These are phyloP conservation scores for Endotricha flammealis DNA, from an alignment of 2,888 invertebrate genomes.

Conservation along the genomic window DNA sequence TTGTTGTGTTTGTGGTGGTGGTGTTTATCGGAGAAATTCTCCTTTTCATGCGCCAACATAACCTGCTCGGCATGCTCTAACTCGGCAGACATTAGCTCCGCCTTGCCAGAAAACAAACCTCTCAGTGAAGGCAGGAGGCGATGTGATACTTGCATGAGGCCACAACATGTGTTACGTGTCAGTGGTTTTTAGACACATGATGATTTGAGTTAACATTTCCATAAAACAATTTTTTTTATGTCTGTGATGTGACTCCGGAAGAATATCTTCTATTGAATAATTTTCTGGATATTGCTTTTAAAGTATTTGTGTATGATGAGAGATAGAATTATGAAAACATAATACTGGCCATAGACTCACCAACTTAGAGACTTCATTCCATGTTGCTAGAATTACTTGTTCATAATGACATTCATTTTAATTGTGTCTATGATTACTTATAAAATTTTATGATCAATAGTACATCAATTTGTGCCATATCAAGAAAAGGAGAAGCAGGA, in stretches of 20 bases:
- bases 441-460: too few relatives aligned
- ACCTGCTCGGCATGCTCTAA: constrained; percentile 75
- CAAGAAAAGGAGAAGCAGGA: too few relatives aligned
- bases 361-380: too few relatives aligned
- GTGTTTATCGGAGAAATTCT: constrained; percentile 57
- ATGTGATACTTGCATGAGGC: constrained; percentile 49
- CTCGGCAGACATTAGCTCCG: constrained; percentile 72
- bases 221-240: background rate
- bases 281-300: constrained; percentile 14
- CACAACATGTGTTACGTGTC: constrained; percentile 44
- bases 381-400: too few relatives aligned
- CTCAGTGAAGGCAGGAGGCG: constrained; percentile 49
- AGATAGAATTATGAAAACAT: too few relatives aligned
- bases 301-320: too few relatives aligned
- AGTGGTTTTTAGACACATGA: constrained; percentile 43
- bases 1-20: constrained; percentile 48
- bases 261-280: too few relatives aligned
- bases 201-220: constrained; percentile 10
- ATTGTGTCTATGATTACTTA: too few relatives aligned
- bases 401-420: too few relatives aligned
- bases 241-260: constrained; percentile 16
- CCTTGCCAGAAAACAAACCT: constrained; percentile 75
- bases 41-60: constrained; percentile 73
- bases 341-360: too few relatives aligned
- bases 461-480: too few relatives aligned